A percentile compares a stretch with the other conserved stretches of the same genome.
phyloP scores from a whole-genome alignment of 2,888 invertebrate species.

The Chrysolina oricalcia region DNA sequence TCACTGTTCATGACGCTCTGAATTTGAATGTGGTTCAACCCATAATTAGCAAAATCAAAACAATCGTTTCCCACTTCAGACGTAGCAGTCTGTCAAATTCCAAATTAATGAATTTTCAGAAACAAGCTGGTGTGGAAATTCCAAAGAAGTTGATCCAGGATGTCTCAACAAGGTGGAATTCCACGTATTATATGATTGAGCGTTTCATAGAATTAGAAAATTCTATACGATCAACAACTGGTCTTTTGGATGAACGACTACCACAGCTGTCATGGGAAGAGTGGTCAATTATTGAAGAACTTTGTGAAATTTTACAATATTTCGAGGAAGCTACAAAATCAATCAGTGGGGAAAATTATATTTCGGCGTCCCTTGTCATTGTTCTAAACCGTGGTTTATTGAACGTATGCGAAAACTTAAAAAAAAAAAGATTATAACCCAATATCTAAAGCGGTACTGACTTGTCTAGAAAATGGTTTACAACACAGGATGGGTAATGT shows the following conservation, averaged over 20 bases:
- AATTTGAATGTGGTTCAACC: not conserved
- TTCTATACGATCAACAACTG: too few relatives aligned
- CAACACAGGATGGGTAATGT: constrained; percentile 36
- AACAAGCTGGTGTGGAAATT: too few relatives aligned
- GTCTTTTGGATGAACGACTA: too few relatives aligned
- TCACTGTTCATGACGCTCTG: constrained; percentile 31
- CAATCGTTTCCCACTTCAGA: constrained; percentile 13
- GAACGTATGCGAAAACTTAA: constrained; percentile 25
- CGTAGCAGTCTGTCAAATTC: not conserved
- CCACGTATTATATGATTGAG: too few relatives aligned
- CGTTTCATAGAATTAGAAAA: too few relatives aligned
- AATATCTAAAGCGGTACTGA: not conserved
- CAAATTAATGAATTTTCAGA: too few relatives aligned
- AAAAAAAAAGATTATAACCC: not conserved
- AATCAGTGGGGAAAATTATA: constrained; percentile 56
- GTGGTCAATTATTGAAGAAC: constrained; percentile 31
- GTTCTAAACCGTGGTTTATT: constrained; percentile 41
- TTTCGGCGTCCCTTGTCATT: constrained; percentile 50
- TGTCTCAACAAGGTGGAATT: too few relatives aligned
- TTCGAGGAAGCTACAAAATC: constrained; percentile 55
- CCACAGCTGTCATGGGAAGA: not conserved
- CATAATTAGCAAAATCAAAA: constrained; percentile 31
- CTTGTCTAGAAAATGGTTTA: constrained; percentile 33
- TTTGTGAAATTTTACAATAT: constrained; percentile 52
- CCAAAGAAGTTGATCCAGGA: too few relatives aligned